Evolutionary conservation across 1,140 invertebrate species (phyloP).

Genomic region (Rhyacophila brunnea): DNA sequence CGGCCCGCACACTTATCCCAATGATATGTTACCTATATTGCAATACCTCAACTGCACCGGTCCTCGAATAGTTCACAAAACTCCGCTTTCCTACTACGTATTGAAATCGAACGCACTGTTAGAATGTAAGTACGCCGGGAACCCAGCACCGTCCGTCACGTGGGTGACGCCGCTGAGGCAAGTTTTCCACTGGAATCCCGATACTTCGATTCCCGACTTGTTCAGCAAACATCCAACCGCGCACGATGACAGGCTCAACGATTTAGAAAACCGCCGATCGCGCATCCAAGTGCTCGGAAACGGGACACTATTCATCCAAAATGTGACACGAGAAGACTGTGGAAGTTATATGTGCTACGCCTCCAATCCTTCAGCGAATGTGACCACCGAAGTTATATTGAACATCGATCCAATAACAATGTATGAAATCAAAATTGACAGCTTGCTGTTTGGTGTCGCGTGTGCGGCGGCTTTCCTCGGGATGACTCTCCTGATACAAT

Average conservation of each 20-base stretch:
- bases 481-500: conserved; percentile 74
- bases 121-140: conserved; percentile 75
- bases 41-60: conserved; percentile 68
- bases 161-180: conserved; percentile 79
- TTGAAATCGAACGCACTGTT: conserved; percentile 67
- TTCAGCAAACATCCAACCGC: conserved; percentile 65
- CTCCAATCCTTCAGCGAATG: conserved; percentile 77
- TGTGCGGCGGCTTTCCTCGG: conserved; percentile 77
- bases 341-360: conserved; percentile 88
- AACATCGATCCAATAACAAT: conserved; percentile 80
- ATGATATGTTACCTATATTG: conserved; percentile 65
- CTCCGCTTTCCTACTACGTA: conserved; percentile 60
- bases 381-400: conserved; percentile 68
- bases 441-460: conserved; percentile 76
- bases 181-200: conserved; percentile 72
- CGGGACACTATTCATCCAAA: conserved; percentile 54
- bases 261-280: conserved; percentile 51
- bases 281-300: conserved; percentile 56
- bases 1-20: conserved; percentile 58
- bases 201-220: conserved; percentile 61
- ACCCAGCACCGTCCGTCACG: conserved; percentile 75
- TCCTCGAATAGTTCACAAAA: conserved; percentile 58
- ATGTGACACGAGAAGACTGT: conserved; percentile 70
- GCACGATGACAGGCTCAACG: conserved; percentile 54
- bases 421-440: conserved; percentile 78